A percentile compares a stretch with the other conserved stretches of the same genome.
phyloP scores from a whole-genome alignment of 2,888 invertebrate genomes.

The Athalia circularis region DNA sequence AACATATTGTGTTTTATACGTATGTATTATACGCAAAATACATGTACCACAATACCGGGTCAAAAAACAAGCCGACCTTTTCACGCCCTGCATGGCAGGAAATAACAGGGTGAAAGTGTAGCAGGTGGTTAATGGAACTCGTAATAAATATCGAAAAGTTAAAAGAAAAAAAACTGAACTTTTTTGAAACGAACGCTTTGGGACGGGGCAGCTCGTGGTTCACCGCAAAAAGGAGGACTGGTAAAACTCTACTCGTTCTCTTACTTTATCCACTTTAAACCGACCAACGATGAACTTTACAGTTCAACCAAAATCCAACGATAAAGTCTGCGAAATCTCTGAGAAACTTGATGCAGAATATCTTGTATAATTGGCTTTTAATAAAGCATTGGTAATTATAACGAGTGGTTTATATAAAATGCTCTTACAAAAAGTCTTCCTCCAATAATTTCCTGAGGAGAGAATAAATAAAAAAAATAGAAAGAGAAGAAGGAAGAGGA shows the following conservation, averaged over 20 bases:
- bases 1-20: no score
- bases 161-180: neutral
- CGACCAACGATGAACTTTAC: no score
- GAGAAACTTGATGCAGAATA: neutral
- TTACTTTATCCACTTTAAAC: no score
- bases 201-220: slow-evolving; percentile 12
- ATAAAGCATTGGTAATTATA: slow-evolving; percentile 22
- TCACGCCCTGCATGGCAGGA: neutral
- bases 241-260: neutral
- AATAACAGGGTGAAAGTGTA: neutral
- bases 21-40: neutral
- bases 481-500: neutral
- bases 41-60: neutral
- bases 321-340: neutral
- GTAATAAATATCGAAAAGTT: slow-evolving; percentile 17
- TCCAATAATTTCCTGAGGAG: neutral
- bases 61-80: neutral
- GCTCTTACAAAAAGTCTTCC: neutral
- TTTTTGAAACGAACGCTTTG: neutral
- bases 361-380: slow-evolving; percentile 28
- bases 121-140: neutral
- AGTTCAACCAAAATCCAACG: neutral
- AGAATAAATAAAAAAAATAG: neutral
- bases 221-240: slow-evolving; percentile 19
- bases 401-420: neutral